Percentiles rank a stretch among this genome's conserved stretches.
Evolutionary conservation across 2,113 vertebrate species (phyloP).

Genomic region (Cynocephalus volans): DNA sequence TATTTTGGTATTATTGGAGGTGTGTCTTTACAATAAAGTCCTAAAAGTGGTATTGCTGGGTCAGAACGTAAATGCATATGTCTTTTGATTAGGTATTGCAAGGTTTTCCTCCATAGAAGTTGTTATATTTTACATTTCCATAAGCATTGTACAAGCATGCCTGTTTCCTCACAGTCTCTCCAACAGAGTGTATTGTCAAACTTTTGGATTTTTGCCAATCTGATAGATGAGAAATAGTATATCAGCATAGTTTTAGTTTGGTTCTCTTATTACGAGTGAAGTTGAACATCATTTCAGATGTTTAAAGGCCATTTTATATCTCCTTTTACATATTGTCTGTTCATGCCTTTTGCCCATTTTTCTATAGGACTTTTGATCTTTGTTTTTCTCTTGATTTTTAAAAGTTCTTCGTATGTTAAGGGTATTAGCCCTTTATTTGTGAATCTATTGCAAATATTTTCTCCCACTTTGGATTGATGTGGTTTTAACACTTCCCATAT

Average conservation of each 20-base stretch:
- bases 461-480: neutral
- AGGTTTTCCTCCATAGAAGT: neutral
- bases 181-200: neutral
- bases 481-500: conserved; percentile 27
- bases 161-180: conserved; percentile 3
- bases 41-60: neutral
- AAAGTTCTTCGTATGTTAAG: neutral
- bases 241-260: conserved; percentile 19
- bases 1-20: neutral
- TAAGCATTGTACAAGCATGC: neutral
- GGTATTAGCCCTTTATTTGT: neutral
- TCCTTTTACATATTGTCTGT: conserved; percentile 34
- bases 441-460: conserved; percentile 31
- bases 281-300: conserved; percentile 22
- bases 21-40: neutral
- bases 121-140: neutral
- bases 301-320: conserved; percentile 42
- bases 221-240: conserved; percentile 32
- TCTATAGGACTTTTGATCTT: conserved; percentile 34
- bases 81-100: neutral
- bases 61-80: neutral
- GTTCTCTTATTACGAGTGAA: neutral
- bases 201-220: conserved; percentile 17
- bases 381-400: conserved; percentile 60
- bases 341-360: conserved; percentile 45